Base-by-base conservation (phyloP, 2,797 vertebrate genomes). In the Cossypha dichroa region DNA sequence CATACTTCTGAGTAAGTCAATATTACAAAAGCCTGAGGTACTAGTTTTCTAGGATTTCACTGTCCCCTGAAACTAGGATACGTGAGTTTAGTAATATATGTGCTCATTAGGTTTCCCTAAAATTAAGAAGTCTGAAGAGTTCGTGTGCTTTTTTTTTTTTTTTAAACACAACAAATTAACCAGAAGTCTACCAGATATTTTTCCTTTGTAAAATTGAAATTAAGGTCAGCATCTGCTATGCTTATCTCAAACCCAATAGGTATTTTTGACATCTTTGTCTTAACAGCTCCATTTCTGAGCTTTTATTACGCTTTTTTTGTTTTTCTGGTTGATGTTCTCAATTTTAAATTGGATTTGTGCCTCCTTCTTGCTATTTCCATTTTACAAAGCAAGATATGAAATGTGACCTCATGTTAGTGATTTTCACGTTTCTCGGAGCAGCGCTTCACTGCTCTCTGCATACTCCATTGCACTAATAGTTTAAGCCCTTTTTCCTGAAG, bases 401-500 rank as follows among this genome's bases (percentile, higher is more conserved):
- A 94, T 55, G 58, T 92, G 87, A 83, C 75, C 81, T 85, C 33
- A 38, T 70, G 64, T 85, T 91, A 73, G 70, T 55, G 72, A 89
- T 83, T 94, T 93, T 82, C 56, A 16, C 55, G 69, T 83, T 93
- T 80, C 75, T 82, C 0, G 0, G 33, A 92, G 64, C 72, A 78
- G 43, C 0, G 5, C 89, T 91, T 91, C 72, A 5, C 60, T 84
- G 87, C 72, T 91, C 13, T 75, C 54, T 82, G 43, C 72, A 78
- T 90, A 75, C 89, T 84, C 58, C 81, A 68, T 78, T 95, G 76
- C 89, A 58, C 73, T 93, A 64, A 83, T 66, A 91, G 81, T 87
- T 90, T 80, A 79, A 94, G 68, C 82, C 77, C 40, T 68, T 85
- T 94, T 92, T 94, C 78, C 56, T 55, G 54, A 62, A 70, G 54